Base-by-base conservation (phyloP, 2,888 invertebrate species). In the Aplocera efformata region DNA sequence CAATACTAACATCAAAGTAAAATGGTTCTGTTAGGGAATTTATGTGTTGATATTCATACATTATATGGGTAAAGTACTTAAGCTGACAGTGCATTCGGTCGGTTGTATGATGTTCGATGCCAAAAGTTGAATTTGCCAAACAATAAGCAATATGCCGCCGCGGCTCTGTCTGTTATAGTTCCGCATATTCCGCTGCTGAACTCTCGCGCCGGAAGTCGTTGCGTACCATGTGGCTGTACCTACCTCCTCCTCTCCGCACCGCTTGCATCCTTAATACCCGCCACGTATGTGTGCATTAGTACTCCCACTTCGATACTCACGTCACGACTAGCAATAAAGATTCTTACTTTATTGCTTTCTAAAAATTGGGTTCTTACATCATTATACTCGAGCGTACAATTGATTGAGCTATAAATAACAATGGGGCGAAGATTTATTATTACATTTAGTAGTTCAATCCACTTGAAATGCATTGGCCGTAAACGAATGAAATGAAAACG, bases 71-170 rank as follows among this genome's bases (percentile, higher is more conserved):
- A 67, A 68, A 74, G 79, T 77, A 69, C 74, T 79, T 79, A 74
- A 75, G 74, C 79, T 79, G 80, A 83, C 77, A 76, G 67, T 65
- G 72, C 75, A 75, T 63, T 74, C 63, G 60, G 65, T 67, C 59
- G 67, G 64, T 59, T 60, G 38, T 42, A 35, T 63, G 61, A 74
- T 63, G 69, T 76, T 72, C 66, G 77, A 83, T 88, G 86, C 86
- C 86, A 88, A 88, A 68, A 83, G 72, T 72, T 66, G 73, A 65
- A 78, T 80, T 83, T 84, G 86, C 85, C 86, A 88, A 83, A 83
- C 81, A 84, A 85, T 78, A 78, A 79, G 79, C 83, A 81, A 79
- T 83, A 81, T 73, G 76, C 72, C 63, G 63, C 56, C 64, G 70
- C 56, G 67, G 64, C 63, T 67, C 58, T 63, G 62, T 59, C 60